Evolutionary conservation across 64 coral and sea anemone species (phyloP), one percentile per base, ranked within the genome.

Genomic region (Dendronephthya gigantea): DNA sequence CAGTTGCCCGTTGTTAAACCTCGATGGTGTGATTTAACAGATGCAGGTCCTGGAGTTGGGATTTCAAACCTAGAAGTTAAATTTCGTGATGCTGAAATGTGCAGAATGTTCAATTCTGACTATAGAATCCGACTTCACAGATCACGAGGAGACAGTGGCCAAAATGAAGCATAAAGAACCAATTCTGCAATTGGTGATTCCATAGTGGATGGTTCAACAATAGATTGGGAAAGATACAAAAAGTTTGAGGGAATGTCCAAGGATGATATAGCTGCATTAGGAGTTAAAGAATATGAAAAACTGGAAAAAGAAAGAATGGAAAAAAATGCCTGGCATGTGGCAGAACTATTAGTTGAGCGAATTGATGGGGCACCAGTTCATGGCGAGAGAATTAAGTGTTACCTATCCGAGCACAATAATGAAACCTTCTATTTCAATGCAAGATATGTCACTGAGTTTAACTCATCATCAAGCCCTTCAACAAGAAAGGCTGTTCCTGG

Each of bases 281-380:
- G 11, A 45, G 41, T 45, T 45, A 45, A 45, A 45, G 41, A 45
- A 11, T 45, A 30, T 76, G 0, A 30, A 69, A 2, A 75, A 69
- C 3, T 47, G 5, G 66, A 87, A 72, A 29, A 75, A 39, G 40
- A 87, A 41, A 38, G 85, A 16, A 87, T 72, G 66, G 59, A 87
- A 17, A 15, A 47, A 69, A 87, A 76, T 48, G 85, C 85, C 29
- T 76, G 41, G 68, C 43, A 45, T 43, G 85, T 87, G 30, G 14
- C 66, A 37, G 28, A 55, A 22, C 68, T n/a, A n/a, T 19, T 62
- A 23, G 55, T 27, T 27, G 55, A 62, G 25, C 19, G 55, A 22
- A 62, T 62, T 22, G 83, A 84, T 45, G 83, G 48, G 23, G 83
- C 49, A 13, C 83, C 83, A 84, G 83, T 87, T 29, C 85, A 76